Evolutionary conservation across 2,888 invertebrate species (phyloP), one percentile per base, ranked within the genome.

Genomic region (Acronicta leporina): DNA sequence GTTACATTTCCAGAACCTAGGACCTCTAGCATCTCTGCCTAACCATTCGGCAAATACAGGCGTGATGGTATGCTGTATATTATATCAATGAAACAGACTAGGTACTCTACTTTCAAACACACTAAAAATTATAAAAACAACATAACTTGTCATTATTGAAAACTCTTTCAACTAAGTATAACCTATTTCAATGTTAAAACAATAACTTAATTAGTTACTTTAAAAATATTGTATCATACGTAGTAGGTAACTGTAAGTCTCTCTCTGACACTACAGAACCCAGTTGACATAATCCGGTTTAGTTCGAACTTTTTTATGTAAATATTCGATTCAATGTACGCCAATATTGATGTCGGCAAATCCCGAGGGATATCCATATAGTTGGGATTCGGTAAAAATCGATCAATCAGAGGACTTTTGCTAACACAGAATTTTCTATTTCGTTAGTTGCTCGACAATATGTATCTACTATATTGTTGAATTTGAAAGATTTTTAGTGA

Each of bases 341-440:
- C 56, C 75, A 72, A 72, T 70, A 75, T 70, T 69, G 73, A 67
- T 52, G 60, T 43, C 59, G 41, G 38, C 8, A 56, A 68, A 67
- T 69, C 68, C 56, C 46, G 4, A 10, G 52, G 68, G 68, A 68
- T 67, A 55, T 49, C 42, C 55, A 67, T 49, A 50, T 53, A 67
- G 73, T 61, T 73, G 49, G 52, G 45, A 66, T 61, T 61, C 40
- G 53, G 67, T 48, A 66, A 42, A 67, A 68, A 67, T 69, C 49
- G 52, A 73, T 56, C 68, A 67, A 69, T 68, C 68, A 69, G 30
- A n/a, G 30, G 55, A 61, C 41, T 53, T 72, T 73, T 44, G 45
- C 45, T 27, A 55, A 50, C 48, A 53, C 20, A 55, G n/a, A 52
- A 8, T 63, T 42, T 62, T 73, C 52, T 67, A 67, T 73, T 61